Percentiles rank a stretch among this genome's conserved stretches.
Evolutionary conservation across 1,140 invertebrate genomes (phyloP).

Genomic region (Teleogryllus occipitalis): DNA sequence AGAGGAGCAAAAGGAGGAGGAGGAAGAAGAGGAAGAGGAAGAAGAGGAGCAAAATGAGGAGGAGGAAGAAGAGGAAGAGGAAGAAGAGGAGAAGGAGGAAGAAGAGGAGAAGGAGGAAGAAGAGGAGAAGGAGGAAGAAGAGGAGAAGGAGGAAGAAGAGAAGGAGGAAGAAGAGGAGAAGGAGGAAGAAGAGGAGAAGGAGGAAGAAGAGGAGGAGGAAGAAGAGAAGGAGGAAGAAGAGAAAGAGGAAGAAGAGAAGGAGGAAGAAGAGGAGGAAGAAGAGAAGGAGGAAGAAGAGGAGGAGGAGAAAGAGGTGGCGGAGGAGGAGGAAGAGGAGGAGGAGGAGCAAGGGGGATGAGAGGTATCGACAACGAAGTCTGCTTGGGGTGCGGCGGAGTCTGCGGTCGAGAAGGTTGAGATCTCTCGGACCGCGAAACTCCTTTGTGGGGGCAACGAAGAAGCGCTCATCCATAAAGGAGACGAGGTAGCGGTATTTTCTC

Average conservation of each 20-base stretch:
- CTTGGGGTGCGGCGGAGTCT: too few relatives aligned
- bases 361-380: not conserved
- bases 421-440: too few relatives aligned
- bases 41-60: too few relatives aligned
- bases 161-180: not conserved
- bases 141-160: not conserved
- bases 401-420: too few relatives aligned
- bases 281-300: not conserved
- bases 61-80: not conserved
- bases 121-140: not conserved
- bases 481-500: too few relatives aligned
- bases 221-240: not conserved
- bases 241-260: not conserved
- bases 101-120: not conserved
- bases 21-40: not conserved
- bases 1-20: not conserved
- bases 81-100: not conserved
- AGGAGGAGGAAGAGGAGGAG: not conserved
- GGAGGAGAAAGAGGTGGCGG: not conserved
- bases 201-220: not conserved
- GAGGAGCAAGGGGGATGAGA: not conserved
- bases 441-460: too few relatives aligned
- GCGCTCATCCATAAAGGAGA: too few relatives aligned
- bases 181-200: not conserved
- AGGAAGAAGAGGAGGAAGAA: not conserved